Base-by-base conservation (phyloP, 2,888 invertebrate species). In the Acrocera orbiculus region DNA sequence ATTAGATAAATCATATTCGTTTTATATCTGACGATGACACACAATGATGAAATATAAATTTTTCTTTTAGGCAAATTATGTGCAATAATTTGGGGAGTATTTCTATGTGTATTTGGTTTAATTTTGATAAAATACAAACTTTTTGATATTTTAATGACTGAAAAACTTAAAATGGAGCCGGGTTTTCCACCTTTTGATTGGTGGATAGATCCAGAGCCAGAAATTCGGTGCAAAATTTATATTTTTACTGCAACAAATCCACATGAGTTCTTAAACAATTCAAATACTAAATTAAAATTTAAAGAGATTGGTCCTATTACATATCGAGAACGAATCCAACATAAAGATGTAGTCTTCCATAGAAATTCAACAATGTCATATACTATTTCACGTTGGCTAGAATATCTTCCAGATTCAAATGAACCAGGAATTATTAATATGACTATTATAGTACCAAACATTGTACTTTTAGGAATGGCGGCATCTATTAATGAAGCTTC, bases 231-330 rank as follows among this genome's bases (percentile, higher is more conserved):
- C 26, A 68, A 70, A 37, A 66, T 72, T 0, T 73, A 75, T 47
- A 61, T 82, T 11, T 85, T 80, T 61, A 81, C 82, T 47, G 65
- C 80, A 10, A 80, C 80, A 9, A 83, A 83, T 53, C 66, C 69
- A 38, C 72, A 77, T 27, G 66, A 67, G 30, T 82, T 74, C 52
- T 50, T 79, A 36, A 54, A 58, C 13, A 76, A 78, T 0, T 50
- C 62, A 5, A 76, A 73, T 34, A 50, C 52, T 1, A 79, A 77
- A 46, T 54, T 83, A 9, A 64, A 67, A 25, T 56, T 82, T 3
- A 52, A 73, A 38, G 75, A 85, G 58, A 62, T 79, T 16, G 83
- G 83, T 2, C 83, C 83, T 1, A 42, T 47, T 9, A 27, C 44
- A 2, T 45, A 42, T 15, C 25, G 38, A 4, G 45, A 47, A 28